Base-by-base conservation (phyloP, 2,888 invertebrate genomes). In the Tenthredo distinguenda region DNA sequence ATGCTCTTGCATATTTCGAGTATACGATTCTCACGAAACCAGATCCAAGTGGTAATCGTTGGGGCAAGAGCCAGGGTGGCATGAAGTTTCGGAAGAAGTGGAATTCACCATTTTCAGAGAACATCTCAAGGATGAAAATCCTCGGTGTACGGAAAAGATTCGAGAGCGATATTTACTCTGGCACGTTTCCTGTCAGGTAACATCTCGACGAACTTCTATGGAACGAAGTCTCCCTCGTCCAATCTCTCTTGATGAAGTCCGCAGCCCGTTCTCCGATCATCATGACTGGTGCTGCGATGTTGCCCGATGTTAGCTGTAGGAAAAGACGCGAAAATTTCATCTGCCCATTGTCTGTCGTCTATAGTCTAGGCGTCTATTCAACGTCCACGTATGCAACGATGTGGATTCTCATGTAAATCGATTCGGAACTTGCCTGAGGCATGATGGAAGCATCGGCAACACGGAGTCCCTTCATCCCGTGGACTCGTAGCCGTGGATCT, bases 401-500 rank as follows among this genome's bases (percentile, higher is more conserved):
- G 71, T 43, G 1, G 0, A 81, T 74, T 43, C 37, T n/a, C 4
- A 21, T 21, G n/a, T 58, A 9, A 21, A 58, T 58, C 21, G n/a
- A 58, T 1, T 58, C 1, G 18, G 55, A 37, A 87, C 92, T 92
- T 90, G 95, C 95, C 92, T 6, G 93, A 91, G 95, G 95, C 94
- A 95, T 95, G 40, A 96, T 93, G 0, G 96, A 95, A 0, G 95
- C 95, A 87, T 96, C 96, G 4, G 94, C 94, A 2, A 93, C 89
- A 65, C 93, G 89, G 37, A 93, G 86, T 31, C 96, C 95, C 86
- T 94, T 91, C 21, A 96, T 93, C 0, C 96, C 96, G 87, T 95
- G 94, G 0, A 96, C 96, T 87, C 93, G 94, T 1, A 97, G 94
- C 91, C 95, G 95, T 87, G 95, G 94, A 92, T 97, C 96, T 0